Percentiles rank a stretch among this genome's conserved stretches.
phyloP scores from a whole-genome alignment of 2,888 invertebrate species.

The Gymnocheta viridis region DNA sequence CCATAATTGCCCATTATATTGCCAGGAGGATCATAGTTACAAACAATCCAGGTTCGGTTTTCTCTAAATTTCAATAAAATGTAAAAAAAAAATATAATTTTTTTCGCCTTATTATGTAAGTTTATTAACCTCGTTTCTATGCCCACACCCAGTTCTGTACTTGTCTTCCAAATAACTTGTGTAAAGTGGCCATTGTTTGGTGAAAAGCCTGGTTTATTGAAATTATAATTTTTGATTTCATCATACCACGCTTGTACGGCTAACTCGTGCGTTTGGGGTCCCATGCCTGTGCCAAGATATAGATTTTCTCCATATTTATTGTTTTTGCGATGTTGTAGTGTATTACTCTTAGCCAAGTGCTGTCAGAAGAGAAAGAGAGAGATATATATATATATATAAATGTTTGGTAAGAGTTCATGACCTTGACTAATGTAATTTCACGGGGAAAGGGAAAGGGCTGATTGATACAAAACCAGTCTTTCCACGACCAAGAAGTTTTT shows the following conservation, averaged over 20 bases:
- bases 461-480: too few species aligned
- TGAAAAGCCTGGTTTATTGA: constrained; percentile 85
- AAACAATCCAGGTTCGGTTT: constrained; percentile 68
- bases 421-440: too few species aligned
- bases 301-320: constrained; percentile 93
- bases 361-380: constrained; percentile 11
- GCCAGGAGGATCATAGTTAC: constrained; percentile 71
- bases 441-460: too few species aligned
- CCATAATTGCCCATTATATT: constrained; percentile 67
- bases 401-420: too few species aligned
- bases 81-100: neutral
- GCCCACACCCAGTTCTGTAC: constrained; percentile 89
- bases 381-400: too few species aligned
- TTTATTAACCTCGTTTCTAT: constrained; percentile 83
- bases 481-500: too few species aligned
- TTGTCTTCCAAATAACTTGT: constrained; percentile 91
- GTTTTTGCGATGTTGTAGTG: constrained; percentile 85
- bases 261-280: constrained; percentile 85
- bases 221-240: constrained; percentile 87
- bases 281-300: constrained; percentile 88
- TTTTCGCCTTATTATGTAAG: neutral
- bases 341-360: constrained; percentile 61
- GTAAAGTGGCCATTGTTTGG: constrained; percentile 91
- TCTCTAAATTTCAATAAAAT: constrained; percentile 40
- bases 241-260: constrained; percentile 92